A percentile compares a stretch with the other conserved stretches of the same genome.
Evolutionary conservation across 2,113 vertebrate genomes (phyloP).

Genomic region (Bos taurus): DNA sequence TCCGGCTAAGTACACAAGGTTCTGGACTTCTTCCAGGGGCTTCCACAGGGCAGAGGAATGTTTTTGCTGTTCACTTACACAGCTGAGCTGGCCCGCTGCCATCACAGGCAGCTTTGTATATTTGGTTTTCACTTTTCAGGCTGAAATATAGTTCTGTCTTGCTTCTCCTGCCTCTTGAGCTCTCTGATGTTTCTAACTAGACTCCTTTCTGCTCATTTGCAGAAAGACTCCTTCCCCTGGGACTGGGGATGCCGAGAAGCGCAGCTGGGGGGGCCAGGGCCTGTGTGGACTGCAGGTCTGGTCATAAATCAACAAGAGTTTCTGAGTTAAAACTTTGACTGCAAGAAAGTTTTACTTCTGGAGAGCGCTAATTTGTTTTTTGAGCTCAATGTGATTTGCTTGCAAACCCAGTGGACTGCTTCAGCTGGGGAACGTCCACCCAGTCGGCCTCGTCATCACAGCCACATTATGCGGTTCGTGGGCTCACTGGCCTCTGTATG

Average conservation of each 20-base stretch:
- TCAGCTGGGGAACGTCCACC: background rate
- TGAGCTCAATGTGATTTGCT: background rate
- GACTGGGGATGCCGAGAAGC: background rate
- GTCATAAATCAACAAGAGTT: background rate
- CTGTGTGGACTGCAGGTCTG: background rate
- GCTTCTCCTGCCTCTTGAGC: slow-evolving; percentile 39
- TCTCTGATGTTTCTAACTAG: slow-evolving; percentile 38
- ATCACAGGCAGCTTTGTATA: slow-evolving; percentile 41
- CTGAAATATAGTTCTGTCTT: slow-evolving; percentile 68
- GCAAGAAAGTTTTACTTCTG: background rate
- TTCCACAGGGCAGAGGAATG: slow-evolving; percentile 61
- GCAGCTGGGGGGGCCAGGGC: rapidly evolving
- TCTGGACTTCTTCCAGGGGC: slow-evolving; percentile 69
- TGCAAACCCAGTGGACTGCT: background rate
- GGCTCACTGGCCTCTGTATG: background rate
- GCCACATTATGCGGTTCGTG: background rate
- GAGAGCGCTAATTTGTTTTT: background rate
- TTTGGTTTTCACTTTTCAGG: slow-evolving; percentile 72
- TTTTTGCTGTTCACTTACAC: slow-evolving; percentile 64
- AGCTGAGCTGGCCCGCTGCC: slow-evolving; percentile 70
- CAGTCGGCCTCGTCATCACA: background rate
- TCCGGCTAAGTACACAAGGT: background rate
- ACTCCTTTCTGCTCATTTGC: background rate
- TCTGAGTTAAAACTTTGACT: background rate
- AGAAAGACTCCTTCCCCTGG: slow-evolving; percentile 47